These are phyloP conservation scores for Aselliscus stoliczkanus DNA, from an alignment of 2,797 vertebrate species.

Conservation along the genomic window DNA sequence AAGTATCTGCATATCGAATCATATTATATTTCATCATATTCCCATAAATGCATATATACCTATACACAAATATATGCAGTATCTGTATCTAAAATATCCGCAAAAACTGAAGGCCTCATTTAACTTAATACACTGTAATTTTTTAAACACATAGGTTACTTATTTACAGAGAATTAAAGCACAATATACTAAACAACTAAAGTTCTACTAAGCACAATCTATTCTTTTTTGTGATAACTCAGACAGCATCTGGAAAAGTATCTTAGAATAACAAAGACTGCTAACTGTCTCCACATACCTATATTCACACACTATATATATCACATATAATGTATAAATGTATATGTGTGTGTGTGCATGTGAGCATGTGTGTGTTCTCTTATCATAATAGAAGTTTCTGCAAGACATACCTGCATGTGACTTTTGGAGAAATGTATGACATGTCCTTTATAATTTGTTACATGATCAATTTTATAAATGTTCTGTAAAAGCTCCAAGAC, in stretches of 20 bases:
- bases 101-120: background rate
- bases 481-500: background rate
- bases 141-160: background rate
- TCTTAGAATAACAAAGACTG: background rate
- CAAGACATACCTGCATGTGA: background rate
- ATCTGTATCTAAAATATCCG: background rate
- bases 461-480: background rate
- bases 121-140: background rate
- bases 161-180: background rate
- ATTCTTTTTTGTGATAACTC: background rate
- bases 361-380: background rate
- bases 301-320: background rate
- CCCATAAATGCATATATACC: background rate
- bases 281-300: background rate
- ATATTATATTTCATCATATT: background rate
- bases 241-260: background rate
- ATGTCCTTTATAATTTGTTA: background rate
- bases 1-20: background rate
- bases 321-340: background rate
- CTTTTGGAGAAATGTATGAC: background rate
- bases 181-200: background rate
- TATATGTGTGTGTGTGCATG: background rate
- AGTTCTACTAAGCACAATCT: background rate
- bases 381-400: background rate
- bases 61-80: too few species aligned